These are phyloP conservation scores for Cephalotes varians DNA, from an alignment of 2,888 invertebrate species.

Conservation along the genomic window DNA sequence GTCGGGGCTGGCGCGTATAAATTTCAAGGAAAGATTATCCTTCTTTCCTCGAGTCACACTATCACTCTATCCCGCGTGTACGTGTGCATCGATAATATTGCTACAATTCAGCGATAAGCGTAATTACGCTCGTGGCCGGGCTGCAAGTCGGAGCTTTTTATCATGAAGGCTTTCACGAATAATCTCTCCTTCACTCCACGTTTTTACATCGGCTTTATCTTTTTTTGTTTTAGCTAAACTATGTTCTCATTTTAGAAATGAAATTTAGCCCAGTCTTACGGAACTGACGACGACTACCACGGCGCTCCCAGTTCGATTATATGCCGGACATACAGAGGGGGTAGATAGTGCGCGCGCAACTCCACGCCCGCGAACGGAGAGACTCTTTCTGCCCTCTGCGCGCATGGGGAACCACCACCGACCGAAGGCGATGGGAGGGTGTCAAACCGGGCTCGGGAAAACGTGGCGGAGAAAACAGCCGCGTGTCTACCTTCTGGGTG, in stretches of 20 bases:
- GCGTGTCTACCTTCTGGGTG: slow-evolving; percentile 35
- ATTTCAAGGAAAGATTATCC: not conserved
- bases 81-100: slow-evolving; percentile 15
- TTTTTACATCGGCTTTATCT: not conserved
- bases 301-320: slow-evolving; percentile 86
- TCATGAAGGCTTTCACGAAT: not conserved
- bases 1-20: not conserved
- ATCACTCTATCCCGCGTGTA: slow-evolving; percentile 21
- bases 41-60: slow-evolving; percentile 1
- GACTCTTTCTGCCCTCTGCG: slow-evolving; percentile 41
- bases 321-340: slow-evolving; percentile 77
- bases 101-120: slow-evolving; percentile 26
- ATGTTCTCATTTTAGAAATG: slow-evolving; percentile 54
- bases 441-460: slow-evolving; percentile 45
- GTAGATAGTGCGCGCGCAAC: slow-evolving; percentile 82
- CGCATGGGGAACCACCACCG: slow-evolving; percentile 10
- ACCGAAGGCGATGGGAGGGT: slow-evolving; percentile 45
- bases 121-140: slow-evolving; percentile 20
- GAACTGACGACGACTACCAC: slow-evolving; percentile 82
- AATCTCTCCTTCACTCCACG: not conserved
- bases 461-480: slow-evolving; percentile 47
- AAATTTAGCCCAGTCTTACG: slow-evolving; percentile 68
- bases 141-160: not conserved
- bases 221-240: not conserved
- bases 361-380: slow-evolving; percentile 64